These are phyloP conservation scores for Melinaea menophilus DNA, from an alignment of 2,888 invertebrate species.

Conservation along the genomic window DNA sequence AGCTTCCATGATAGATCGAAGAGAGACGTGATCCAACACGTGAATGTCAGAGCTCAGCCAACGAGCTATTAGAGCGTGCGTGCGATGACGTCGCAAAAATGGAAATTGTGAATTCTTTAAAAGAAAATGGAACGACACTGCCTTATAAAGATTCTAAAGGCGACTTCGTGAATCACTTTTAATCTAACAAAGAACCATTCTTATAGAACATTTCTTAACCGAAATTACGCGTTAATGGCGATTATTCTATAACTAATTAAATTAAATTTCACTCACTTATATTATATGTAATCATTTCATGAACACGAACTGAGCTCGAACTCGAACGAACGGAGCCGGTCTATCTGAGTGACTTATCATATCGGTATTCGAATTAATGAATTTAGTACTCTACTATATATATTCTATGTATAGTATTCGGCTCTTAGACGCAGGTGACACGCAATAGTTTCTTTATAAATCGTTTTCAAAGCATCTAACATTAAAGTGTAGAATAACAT, in stretches of 20 bases:
- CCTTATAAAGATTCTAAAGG: conserved; percentile 19
- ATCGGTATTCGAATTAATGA: no score
- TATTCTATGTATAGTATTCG: no score
- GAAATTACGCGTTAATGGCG: conserved; percentile 16
- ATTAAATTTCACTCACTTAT: no score
- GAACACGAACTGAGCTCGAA: no score
- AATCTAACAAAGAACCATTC: conserved; percentile 19
- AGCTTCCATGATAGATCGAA: conserved; percentile 57
- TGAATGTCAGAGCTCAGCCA: conserved; percentile 38
- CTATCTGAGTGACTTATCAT: no score
- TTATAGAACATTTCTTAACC: conserved; percentile 12
- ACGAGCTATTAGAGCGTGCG: conserved; percentile 37
- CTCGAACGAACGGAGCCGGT: no score
- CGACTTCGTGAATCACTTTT: conserved; percentile 31
- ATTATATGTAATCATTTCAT: no score
- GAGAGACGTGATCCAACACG: conserved; percentile 51
- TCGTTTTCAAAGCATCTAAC: no score
- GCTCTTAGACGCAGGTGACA: no score
- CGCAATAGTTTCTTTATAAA: no score
- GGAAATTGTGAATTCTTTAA: conserved; percentile 51
- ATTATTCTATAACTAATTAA: background rate
- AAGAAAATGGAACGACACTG: conserved; percentile 35
- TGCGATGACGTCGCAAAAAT: conserved; percentile 57
- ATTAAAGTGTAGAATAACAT: no score
- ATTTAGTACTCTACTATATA: no score